Evolutionary conservation across 2,797 vertebrate genomes (phyloP).

Genomic region (Alectoris magna): DNA sequence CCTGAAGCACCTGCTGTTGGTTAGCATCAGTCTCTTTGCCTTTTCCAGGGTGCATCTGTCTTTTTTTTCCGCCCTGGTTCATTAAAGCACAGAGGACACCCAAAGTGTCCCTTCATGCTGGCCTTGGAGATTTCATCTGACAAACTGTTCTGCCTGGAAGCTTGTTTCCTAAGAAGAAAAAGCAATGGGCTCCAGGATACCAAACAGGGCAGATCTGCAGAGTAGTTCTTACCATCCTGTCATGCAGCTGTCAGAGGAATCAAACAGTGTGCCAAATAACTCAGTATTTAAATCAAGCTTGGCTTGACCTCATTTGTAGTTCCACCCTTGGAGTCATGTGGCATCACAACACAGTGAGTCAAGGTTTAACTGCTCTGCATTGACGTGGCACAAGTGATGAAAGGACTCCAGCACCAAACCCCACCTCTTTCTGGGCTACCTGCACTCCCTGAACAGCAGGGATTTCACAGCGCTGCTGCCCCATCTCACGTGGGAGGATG

Average conservation of each 20-base stretch:
- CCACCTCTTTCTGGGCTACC: background rate
- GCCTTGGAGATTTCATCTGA: background rate
- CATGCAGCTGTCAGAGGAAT: background rate
- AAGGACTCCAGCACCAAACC: background rate
- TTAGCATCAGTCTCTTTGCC: background rate
- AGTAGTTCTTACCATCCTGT: background rate
- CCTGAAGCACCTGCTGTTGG: background rate
- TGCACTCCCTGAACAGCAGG: accelerated
- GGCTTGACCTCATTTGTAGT: background rate
- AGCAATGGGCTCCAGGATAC: background rate
- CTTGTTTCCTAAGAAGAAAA: background rate
- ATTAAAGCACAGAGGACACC: background rate
- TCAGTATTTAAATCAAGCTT: background rate
- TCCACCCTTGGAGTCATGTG: background rate
- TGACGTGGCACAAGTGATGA: background rate
- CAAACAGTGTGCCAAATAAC: background rate
- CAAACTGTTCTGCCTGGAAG: background rate
- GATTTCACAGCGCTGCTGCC: background rate
- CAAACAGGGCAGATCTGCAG: background rate
- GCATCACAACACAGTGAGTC: background rate
- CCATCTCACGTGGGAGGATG: background rate
- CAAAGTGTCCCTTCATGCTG: background rate
- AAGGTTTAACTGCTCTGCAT: background rate
- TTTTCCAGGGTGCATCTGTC: background rate
- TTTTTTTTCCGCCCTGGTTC: background rate